Evolutionary conservation across 2,888 invertebrate genomes (phyloP), one percentile per base, ranked within the genome.

Genomic region (Sphaeridia pumilis): DNA sequence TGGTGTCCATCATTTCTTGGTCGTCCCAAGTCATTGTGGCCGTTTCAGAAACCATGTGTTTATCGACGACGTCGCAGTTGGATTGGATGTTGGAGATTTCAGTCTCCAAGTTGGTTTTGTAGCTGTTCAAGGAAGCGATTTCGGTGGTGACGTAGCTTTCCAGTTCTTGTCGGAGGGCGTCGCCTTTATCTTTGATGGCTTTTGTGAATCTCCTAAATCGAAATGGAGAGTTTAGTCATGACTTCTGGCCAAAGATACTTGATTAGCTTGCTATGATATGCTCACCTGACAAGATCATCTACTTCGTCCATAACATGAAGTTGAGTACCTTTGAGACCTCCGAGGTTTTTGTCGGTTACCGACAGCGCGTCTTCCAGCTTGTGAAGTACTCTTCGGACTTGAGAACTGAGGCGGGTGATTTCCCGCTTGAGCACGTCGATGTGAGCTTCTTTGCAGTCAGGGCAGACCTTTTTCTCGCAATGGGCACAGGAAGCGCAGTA

Each of bases 401-500:
- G 88, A 70, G 86, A 87, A 69, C 89, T 85, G 55, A 92, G 84
- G 68, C 92, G 80, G 57, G 82, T 77, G 42, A 94, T 87, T 76
- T 94, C 93, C 55, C 93, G 79, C 64, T 92, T 81, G 55, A 95
- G 75, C 62, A 94, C 92, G 70, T 95, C 94, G 83, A 92, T 86
- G 71, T 97, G 95, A 14, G 92, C 89, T 36, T 70, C 70, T 72
- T 93, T 93, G 74, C 98, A 98, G 69, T 93, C 92, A 64, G 86
- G 83, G 72, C 97, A 98, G 59, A 95, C 85, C 74, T 92, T 89
- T 70, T 94, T 92, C 68, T 95, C 93, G 74, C 98, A 98, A 72
- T 98, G 97, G 25, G 86, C 83, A 72, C 97, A 98, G 46, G 80
- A 75, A 53, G 81, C 81, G 66, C 89, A 83, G 69, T 89, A 87